Evolutionary conservation across 2,888 invertebrate species (phyloP).

Genomic region (Euzophera pinguis): DNA sequence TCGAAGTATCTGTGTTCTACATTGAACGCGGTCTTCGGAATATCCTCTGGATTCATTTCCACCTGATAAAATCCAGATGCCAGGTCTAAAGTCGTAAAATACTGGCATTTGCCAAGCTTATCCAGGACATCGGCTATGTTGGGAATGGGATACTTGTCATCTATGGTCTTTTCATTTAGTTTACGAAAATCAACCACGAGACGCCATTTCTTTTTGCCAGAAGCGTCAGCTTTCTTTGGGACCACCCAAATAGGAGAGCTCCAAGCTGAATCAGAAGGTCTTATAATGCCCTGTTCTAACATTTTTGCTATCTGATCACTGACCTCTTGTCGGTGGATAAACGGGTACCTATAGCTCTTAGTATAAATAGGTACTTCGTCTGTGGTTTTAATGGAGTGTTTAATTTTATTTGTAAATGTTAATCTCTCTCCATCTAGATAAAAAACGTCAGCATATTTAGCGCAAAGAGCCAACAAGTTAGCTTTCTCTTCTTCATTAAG

Average conservation of each 20-base stretch:
- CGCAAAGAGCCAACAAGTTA: conserved; percentile 23
- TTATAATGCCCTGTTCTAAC: conserved; percentile 32
- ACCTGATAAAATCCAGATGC: conserved; percentile 15
- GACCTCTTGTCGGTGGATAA: conserved; percentile 10
- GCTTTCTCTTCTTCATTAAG: conserved; percentile 29
- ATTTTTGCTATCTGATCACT: conserved; percentile 23
- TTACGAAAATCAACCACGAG: conserved; percentile 35
- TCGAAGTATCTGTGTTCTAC: conserved; percentile 17
- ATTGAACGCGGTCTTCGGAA: conserved; percentile 16
- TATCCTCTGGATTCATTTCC: conserved; percentile 11
- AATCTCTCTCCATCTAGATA: conserved; percentile 18
- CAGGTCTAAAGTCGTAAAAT: conserved; percentile 22
- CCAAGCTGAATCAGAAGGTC: conserved; percentile 33
- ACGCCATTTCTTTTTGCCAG: conserved; percentile 33
- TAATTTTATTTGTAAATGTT: conserved; percentile 21
- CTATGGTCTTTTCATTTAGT: conserved; percentile 33
- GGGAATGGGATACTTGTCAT: conserved; percentile 34
- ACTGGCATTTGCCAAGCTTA: conserved; percentile 23
- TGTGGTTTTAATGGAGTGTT: conserved; percentile 17
- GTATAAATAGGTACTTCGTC: conserved; percentile 22
- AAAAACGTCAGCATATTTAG: conserved; percentile 25
- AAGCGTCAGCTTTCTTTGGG: conserved; percentile 33
- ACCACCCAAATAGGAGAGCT: conserved; percentile 39
- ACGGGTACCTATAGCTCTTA: conserved; percentile 25
- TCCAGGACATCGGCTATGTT: conserved; percentile 26